A percentile compares a stretch with the other conserved stretches of the same genome.
Conservation (phyloP, 2,797 vertebrate genomes). For the Botia almorhae region DNA sequence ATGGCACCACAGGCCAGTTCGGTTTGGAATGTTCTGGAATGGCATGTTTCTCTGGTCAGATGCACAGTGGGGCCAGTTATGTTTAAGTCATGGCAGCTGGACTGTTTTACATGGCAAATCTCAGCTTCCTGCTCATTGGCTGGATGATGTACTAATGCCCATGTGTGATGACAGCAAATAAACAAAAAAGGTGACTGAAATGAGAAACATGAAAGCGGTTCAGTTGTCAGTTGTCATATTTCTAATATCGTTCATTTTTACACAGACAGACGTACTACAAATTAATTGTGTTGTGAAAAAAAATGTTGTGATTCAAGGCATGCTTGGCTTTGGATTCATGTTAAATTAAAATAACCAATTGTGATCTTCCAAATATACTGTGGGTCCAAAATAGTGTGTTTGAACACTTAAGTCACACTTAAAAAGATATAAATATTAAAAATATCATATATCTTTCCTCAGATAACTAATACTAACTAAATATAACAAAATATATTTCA, state of each 20-base stretch:
- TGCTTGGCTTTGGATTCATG: neutral
- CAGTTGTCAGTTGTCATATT: slow-evolving; percentile 35
- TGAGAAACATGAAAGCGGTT: slow-evolving; percentile 28
- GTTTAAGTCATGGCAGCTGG: slow-evolving; percentile 55
- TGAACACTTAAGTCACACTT: neutral
- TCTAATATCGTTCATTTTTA: neutral
- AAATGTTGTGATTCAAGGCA: neutral
- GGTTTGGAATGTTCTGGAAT: slow-evolving; percentile 47
- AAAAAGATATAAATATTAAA: neutral
- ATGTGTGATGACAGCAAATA: slow-evolving; percentile 51
- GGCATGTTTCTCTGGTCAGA: slow-evolving; percentile 40
- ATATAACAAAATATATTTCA: neutral
- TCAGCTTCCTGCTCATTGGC: slow-evolving; percentile 46
- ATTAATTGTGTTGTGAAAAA: no score
- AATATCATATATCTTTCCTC: neutral
- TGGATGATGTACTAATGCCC: slow-evolving; percentile 29
- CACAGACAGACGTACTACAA: neutral
- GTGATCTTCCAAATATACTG: neutral
- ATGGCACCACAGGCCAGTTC: slow-evolving; percentile 29
- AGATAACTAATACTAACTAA: neutral
- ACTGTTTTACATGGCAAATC: slow-evolving; percentile 59
- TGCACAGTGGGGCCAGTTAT: slow-evolving; percentile 41
- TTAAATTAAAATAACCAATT: no score
- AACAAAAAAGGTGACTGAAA: slow-evolving; percentile 50
- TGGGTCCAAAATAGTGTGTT: neutral